phyloP scores from a whole-genome alignment of 2,797 vertebrate genomes.

The Hephaestus fuliginosus region DNA sequence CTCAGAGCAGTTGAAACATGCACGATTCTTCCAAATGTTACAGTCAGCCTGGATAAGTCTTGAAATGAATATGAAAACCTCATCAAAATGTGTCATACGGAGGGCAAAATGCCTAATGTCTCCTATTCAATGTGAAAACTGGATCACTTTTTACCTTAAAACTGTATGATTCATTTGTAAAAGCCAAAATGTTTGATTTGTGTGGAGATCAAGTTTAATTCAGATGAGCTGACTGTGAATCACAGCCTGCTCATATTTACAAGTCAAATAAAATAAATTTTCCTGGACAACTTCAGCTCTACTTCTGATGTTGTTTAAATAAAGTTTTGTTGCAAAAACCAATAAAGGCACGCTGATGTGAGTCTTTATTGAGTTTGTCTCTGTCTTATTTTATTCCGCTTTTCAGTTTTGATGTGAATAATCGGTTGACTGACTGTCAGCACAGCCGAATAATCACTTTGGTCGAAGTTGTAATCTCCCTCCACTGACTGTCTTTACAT shows the following conservation, averaged over 20 bases:
- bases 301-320: not conserved
- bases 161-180: not conserved
- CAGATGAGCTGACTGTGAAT: not conserved
- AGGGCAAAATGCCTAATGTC: not conserved
- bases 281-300: not conserved
- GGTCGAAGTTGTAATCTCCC: not conserved
- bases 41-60: too few species aligned
- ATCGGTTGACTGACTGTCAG: not conserved
- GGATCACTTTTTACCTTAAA: not conserved
- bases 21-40: not conserved
- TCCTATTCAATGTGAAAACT: not conserved
- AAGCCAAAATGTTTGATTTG: not conserved
- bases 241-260: not conserved
- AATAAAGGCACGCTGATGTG: not conserved
- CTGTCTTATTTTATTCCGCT: not conserved
- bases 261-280: not conserved
- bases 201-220: not conserved
- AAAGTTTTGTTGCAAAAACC: not conserved
- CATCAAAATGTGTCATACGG: not conserved
- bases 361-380: not conserved
- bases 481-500: constrained; percentile 6
- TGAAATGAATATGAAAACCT: constrained; percentile 8
- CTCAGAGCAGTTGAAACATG: not conserved
- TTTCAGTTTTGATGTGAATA: not conserved
- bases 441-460: not conserved